Conservation (phyloP, 2,113 vertebrate genomes). For the Sciurus niger region DNA sequence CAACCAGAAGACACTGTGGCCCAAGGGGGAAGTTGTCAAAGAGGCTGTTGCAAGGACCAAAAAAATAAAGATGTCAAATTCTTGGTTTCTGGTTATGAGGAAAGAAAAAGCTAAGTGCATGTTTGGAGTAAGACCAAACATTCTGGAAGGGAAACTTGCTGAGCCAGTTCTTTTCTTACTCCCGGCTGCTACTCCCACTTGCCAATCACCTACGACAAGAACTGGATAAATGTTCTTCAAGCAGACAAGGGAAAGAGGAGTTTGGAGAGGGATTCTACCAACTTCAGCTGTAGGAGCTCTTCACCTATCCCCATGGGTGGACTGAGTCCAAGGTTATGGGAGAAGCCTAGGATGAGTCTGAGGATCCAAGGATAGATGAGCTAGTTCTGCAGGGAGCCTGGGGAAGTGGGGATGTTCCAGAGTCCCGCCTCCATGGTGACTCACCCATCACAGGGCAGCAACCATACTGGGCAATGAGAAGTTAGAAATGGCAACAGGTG, state of each 20-base stretch:
- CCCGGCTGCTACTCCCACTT: not conserved
- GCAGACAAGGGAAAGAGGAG: not conserved
- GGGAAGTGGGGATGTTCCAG: not conserved
- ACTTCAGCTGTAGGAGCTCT: fast-evolving
- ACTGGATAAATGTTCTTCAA: not conserved
- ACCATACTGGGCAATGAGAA: not conserved
- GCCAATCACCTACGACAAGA: too few relatives aligned
- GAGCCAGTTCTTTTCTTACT: not conserved
- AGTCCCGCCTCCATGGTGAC: too few relatives aligned
- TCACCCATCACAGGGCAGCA: not conserved
- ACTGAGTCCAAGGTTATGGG: not conserved
- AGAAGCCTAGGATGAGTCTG: not conserved
- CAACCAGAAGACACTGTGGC: not conserved
- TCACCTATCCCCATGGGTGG: fast-evolving
- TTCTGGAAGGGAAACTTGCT: not conserved
- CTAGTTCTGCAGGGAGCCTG: not conserved
- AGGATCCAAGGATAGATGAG: not conserved
- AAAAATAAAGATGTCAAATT: not conserved
- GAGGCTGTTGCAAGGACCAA: not conserved
- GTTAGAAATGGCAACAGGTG: not conserved
- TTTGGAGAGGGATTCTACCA: fast-evolving
- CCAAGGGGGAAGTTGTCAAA: not conserved
- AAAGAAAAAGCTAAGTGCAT: not conserved
- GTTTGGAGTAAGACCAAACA: not conserved
- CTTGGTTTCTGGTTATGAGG: not conserved